Base-by-base conservation (phyloP, 2,888 invertebrate genomes). In the Uloborus plumipes region DNA sequence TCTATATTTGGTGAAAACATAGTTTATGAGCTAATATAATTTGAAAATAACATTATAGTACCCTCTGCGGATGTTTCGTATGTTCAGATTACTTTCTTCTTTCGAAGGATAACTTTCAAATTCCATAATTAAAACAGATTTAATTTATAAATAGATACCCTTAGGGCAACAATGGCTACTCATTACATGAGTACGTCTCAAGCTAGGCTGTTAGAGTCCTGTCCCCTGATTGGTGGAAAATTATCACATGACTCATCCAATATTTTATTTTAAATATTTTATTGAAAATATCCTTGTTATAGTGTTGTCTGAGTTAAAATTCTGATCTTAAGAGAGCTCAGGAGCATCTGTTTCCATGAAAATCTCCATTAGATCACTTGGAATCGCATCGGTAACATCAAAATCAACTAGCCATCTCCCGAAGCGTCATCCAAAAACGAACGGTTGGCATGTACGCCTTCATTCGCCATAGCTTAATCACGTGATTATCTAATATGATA, bases 111-210 rank as follows among this genome's bases (percentile, higher is more conserved):
- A 90, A 88, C 88, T 89, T 88, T 89, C 89, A 87, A 89, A 89
- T 88, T 89, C 90, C 91, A 91, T 91, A 89, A 89, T 89, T 88
- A 89, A 89, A 87, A 88, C 87, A 87, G 89, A 89, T 89, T 88
- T 88, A 88, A 87, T 88, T 88, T 88, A 88, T 88, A 89, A 89
- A 88, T 81, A 85, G 65, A 59, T 51, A 58, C 61, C 72, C 58
- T 72, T 61, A 71, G 80, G 69, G 71, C 82, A 82, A 76, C 75
- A 76, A 82, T 82, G 82, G 82, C 65, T 71, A 39, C 82, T 58
- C 71, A 53, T 66, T 39, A 59, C 71, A 47, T 26, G 59, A 71
- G 71, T 66, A 82, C 70, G 49, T 64, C 69, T 58, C 73, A 61
- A 49, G n/a, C 59, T 16, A 58, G 66, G 69, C 67, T 47, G 73